Percentiles rank a stretch among this genome's conserved stretches.
Evolutionary conservation across 2,888 invertebrate genomes (phyloP).

Genomic region (Scelioninae gen. 2): DNA sequence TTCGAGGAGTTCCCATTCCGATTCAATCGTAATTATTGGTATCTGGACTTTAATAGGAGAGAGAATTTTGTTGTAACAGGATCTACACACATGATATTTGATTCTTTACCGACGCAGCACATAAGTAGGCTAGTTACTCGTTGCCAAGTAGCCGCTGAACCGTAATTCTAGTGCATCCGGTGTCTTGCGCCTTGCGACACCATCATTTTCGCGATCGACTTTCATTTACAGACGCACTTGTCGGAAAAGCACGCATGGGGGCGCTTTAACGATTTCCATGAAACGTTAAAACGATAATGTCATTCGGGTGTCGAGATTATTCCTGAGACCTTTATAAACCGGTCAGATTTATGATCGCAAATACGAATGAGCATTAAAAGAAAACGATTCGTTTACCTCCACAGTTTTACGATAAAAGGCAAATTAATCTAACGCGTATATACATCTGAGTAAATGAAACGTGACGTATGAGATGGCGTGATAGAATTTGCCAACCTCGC

Average conservation of each 20-base stretch:
- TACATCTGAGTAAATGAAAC: neutral
- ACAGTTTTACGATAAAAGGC: neutral
- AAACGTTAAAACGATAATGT: neutral
- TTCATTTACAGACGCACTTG: conserved; percentile 37
- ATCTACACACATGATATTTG: conserved; percentile 66
- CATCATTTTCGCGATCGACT: conserved; percentile 49
- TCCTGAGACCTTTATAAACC: conserved; percentile 1
- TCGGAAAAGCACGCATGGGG: conserved; percentile 8
- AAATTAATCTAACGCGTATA: neutral
- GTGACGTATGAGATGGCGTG: neutral
- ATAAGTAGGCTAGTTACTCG: conserved; percentile 66
- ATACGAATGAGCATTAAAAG: neutral
- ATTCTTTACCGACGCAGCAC: conserved; percentile 61
- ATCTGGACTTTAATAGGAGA: conserved; percentile 18
- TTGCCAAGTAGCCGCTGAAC: conserved; percentile 59
- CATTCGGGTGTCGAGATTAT: conserved; percentile 9
- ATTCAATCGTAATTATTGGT: conserved; percentile 14
- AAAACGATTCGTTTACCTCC: too few species aligned
- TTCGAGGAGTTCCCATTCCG: conserved; percentile 11
- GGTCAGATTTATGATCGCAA: conserved; percentile 1
- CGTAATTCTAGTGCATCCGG: conserved; percentile 66
- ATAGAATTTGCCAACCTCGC: neutral
- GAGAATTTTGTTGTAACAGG: conserved; percentile 64
- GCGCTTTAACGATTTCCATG: conserved; percentile 21
- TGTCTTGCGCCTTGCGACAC: conserved; percentile 48